phyloP scores from a whole-genome alignment of 2,797 vertebrate genomes.

The Gouania willdenowi region DNA sequence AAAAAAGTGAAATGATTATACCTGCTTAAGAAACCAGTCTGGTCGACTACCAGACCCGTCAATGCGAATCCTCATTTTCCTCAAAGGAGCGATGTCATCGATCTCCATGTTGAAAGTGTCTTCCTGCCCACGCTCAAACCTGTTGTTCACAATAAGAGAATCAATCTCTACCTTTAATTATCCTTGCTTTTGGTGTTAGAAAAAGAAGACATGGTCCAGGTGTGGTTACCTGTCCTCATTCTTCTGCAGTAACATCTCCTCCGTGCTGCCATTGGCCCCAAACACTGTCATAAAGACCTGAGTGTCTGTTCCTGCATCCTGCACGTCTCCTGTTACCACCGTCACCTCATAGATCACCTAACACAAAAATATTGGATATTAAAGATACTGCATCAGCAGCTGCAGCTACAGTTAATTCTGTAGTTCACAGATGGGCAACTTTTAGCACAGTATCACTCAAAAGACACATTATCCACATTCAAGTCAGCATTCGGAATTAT shows the following conservation, averaged over 20 bases:
- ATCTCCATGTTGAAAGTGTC: constrained; percentile 94
- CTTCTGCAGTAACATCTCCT: constrained; percentile 89
- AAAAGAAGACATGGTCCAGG: too few species aligned
- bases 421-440: too few species aligned
- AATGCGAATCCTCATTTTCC: constrained; percentile 88
- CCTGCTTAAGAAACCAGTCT: constrained; percentile 93
- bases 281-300: constrained; percentile 89
- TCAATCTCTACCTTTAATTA: too few species aligned
- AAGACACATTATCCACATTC: too few species aligned
- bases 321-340: constrained; percentile 85
- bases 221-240: constrained; percentile 84
- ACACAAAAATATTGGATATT: background rate
- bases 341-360: constrained; percentile 90
- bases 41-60: constrained; percentile 89
- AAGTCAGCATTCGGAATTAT: too few species aligned
- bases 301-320: constrained; percentile 85
- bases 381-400: too few species aligned
- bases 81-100: constrained; percentile 87
- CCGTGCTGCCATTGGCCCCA: constrained; percentile 87
- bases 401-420: too few species aligned
- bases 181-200: too few species aligned
- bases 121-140: constrained; percentile 92
- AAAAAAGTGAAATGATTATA: too few species aligned
- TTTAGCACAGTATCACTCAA: too few species aligned
- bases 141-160: constrained; percentile 43